Evolutionary conservation across 2,888 invertebrate genomes (phyloP).

Genomic region (Empis stercorea): DNA sequence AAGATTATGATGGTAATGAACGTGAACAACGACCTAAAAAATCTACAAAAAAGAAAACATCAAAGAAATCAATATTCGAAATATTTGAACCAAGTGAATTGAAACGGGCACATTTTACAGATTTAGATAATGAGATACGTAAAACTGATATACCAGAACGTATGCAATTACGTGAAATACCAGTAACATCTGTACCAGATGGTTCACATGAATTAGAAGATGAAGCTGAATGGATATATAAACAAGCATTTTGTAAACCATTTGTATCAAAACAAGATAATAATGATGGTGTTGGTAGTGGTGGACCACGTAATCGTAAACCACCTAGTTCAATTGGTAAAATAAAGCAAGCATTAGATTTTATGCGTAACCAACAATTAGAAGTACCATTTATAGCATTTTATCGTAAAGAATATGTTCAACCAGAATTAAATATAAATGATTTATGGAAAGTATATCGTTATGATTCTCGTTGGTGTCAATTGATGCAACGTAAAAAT

Average conservation of each 20-base stretch:
- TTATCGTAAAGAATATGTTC: constrained; percentile 95
- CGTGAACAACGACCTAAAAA: constrained; percentile 59
- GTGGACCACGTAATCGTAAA: constrained; percentile 41
- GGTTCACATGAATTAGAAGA: constrained; percentile 79
- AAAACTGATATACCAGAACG: constrained; percentile 83
- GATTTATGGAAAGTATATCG: constrained; percentile 98
- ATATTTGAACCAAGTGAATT: constrained; percentile 96
- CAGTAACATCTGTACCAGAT: constrained; percentile 69
- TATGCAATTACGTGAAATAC: constrained; percentile 80
- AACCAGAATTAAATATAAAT: constrained; percentile 84
- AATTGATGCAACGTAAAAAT: constrained; percentile 70
- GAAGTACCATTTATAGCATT: constrained; percentile 99
- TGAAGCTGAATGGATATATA: constrained; percentile 96
- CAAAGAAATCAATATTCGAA: constrained; percentile 79
- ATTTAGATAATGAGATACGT: constrained; percentile 80
- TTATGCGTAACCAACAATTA: constrained; percentile 87
- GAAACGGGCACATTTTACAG: constrained; percentile 90
- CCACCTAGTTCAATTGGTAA: constrained; percentile 66
- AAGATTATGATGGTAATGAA: constrained; percentile 58
- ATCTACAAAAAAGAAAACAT: constrained; percentile 58
- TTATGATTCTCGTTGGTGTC: constrained; percentile 91
- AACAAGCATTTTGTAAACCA: constrained; percentile 77
- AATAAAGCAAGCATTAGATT: constrained; percentile 86
- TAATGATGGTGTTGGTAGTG: constrained; percentile 19
- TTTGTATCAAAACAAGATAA: constrained; percentile 62